Base-by-base conservation (phyloP, 2,888 invertebrate genomes). In the Luffia ferchaultella region DNA sequence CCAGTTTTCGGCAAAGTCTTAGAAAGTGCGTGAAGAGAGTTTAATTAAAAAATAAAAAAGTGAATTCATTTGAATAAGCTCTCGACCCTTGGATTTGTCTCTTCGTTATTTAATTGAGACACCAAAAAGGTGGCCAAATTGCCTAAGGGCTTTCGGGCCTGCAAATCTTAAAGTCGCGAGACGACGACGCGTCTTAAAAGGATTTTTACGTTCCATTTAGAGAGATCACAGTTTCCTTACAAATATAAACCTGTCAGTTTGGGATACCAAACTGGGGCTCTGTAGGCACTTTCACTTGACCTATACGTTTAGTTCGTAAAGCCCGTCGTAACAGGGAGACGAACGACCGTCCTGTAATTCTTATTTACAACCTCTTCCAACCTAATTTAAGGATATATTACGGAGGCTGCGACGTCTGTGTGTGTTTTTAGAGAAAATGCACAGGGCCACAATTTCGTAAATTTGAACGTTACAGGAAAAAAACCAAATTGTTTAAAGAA, bases 201-300 rank as follows among this genome's bases (percentile, higher is more conserved):
- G 64, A 64, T 70, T 62, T 70, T 62, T 51, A 51, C 47, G 51
- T 51, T 51, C 41, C 5, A 18, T 16, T 41, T 42, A 48, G 18
- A 45, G 18, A 18, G 15, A 1, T 12, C 30, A 30, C 30, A 7
- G 30, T 62, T 62, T 60, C 20, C 48, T 40, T 18, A 42, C 16
- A 42, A 20, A 72, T 68, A 73, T 75, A 70, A 76, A 75, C 68
- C 64, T 67, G 62, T 70, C 71, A 73, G 70, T 76, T 66, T 65
- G 30, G 12, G 5, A 12, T 12, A 30, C 30, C 12, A 30, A 30
- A 30, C 30, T 30, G 30, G 30, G 30, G 5, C 30, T 30, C 5
- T n/a, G n/a, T n/a, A n/a, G 5, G 30, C 30, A 12, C 30, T 30
- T 30, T 30, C 30, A 30, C 30, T 30, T 30, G 30, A 30, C 30